Evolutionary conservation across 2,797 vertebrate species (phyloP).

Genomic region (Buceros bicornis): DNA sequence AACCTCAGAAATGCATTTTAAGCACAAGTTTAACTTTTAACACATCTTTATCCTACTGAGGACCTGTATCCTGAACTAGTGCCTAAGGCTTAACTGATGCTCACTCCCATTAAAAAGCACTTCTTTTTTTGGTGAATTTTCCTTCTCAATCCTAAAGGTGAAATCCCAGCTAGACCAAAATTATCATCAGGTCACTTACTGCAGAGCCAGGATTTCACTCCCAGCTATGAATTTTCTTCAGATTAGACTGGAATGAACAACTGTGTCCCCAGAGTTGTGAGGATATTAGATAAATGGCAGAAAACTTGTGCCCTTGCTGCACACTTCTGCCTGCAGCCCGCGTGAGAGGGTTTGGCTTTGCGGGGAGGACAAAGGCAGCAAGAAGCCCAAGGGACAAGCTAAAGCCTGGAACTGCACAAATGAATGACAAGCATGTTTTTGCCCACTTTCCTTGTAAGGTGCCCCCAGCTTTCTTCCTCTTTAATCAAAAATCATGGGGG

Average conservation of each 20-base stretch:
- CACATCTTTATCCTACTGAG: background rate
- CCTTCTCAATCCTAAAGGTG: background rate
- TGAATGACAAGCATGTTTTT: background rate
- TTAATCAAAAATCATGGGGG: background rate
- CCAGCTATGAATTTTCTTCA: background rate
- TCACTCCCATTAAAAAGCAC: background rate
- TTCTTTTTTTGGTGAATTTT: background rate
- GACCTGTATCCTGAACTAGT: background rate
- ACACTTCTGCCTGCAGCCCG: background rate
- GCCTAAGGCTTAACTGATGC: background rate
- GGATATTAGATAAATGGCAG: background rate
- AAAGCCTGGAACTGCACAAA: background rate
- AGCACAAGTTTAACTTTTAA: background rate
- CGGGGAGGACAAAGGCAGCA: accelerated
- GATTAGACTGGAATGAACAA: background rate
- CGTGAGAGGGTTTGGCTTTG: accelerated
- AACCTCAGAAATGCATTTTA: background rate
- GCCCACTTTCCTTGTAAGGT: background rate
- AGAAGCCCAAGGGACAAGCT: background rate
- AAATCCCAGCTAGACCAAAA: background rate
- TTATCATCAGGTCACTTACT: background rate
- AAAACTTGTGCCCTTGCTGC: background rate
- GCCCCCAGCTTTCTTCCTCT: accelerated
- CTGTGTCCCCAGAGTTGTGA: accelerated
- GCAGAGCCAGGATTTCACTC: background rate